phyloP scores from a whole-genome alignment of 2,113 vertebrate genomes.

The Otocyon megalotis region DNA sequence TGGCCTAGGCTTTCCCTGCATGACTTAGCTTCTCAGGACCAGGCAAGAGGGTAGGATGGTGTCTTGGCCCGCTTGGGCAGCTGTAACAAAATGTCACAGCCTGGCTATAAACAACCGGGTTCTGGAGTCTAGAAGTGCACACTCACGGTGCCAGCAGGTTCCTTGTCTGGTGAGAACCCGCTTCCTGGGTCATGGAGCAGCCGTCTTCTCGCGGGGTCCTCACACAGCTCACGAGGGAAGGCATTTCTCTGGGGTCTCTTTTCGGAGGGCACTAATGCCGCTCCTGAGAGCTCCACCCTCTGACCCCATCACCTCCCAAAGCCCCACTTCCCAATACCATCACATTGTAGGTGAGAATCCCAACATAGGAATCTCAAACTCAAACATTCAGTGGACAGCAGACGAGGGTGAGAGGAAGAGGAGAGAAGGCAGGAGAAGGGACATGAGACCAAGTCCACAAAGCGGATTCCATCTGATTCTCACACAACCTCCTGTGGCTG shows the following conservation, averaged over 20 bases:
- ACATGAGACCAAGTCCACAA: not conserved
- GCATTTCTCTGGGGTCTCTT: not conserved
- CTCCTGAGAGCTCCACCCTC: not conserved
- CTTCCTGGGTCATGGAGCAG: not conserved
- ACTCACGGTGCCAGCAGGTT: no score
- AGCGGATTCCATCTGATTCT: not conserved
- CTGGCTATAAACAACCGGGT: not conserved
- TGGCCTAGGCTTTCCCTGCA: not conserved
- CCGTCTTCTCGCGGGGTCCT: not conserved
- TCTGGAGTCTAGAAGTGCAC: not conserved
- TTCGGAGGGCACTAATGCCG: not conserved
- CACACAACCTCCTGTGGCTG: not conserved
- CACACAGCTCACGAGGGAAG: rapidly evolving
- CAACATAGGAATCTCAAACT: not conserved
- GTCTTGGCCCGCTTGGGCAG: not conserved
- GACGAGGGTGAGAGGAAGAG: not conserved
- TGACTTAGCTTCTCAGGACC: not conserved
- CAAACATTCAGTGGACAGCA: not conserved
- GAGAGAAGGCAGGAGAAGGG: not conserved
- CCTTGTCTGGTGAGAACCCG: not conserved
- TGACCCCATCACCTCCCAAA: not conserved
- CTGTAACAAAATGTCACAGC: not conserved
- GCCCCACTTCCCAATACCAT: no score
- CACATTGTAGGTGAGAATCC: not conserved
- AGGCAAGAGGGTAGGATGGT: not conserved